Evolutionary conservation across 2,888 invertebrate genomes (phyloP).

Genomic region (Gibbula magus): DNA sequence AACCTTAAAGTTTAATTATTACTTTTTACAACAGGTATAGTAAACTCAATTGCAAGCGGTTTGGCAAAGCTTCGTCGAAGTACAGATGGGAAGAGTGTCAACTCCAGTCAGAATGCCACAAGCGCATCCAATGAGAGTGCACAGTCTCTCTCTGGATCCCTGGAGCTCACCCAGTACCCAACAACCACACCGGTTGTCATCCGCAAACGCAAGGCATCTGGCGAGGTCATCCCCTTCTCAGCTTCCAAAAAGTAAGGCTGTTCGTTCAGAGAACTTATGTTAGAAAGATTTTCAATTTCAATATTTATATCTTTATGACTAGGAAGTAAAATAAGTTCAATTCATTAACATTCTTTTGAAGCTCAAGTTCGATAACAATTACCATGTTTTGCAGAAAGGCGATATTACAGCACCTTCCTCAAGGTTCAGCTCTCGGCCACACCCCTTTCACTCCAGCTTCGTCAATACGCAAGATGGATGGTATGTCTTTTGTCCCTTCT

Average conservation of each 20-base stretch:
- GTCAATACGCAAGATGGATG: conserved; percentile 46
- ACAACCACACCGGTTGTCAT: conserved; percentile 64
- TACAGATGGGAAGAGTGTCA: conserved; percentile 57
- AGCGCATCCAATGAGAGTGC: conserved; percentile 25
- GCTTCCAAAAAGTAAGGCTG: conserved; percentile 65
- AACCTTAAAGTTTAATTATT: background rate
- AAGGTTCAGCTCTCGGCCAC: conserved; percentile 62
- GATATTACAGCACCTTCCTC: conserved; percentile 68
- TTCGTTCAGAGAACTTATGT: background rate
- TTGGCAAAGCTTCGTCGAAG: conserved; percentile 68
- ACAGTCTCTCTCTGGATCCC: conserved; percentile 5
- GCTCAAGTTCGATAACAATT: too few relatives aligned
- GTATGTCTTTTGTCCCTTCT: background rate
- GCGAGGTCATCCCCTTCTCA: conserved; percentile 63
- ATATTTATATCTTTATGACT: background rate
- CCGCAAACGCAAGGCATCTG: conserved; percentile 61
- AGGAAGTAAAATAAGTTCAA: background rate
- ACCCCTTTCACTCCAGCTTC: conserved; percentile 69
- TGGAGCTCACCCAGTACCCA: conserved; percentile 2
- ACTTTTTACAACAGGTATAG: conserved; percentile 56
- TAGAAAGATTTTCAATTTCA: background rate
- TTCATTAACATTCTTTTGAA: background rate
- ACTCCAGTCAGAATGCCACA: conserved; percentile 17
- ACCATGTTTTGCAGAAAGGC: conserved; percentile 63
- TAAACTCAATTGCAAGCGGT: conserved; percentile 69